These are phyloP conservation scores for Campaea margaritaria DNA, from an alignment of 2,888 invertebrate species.

Conservation along the genomic window DNA sequence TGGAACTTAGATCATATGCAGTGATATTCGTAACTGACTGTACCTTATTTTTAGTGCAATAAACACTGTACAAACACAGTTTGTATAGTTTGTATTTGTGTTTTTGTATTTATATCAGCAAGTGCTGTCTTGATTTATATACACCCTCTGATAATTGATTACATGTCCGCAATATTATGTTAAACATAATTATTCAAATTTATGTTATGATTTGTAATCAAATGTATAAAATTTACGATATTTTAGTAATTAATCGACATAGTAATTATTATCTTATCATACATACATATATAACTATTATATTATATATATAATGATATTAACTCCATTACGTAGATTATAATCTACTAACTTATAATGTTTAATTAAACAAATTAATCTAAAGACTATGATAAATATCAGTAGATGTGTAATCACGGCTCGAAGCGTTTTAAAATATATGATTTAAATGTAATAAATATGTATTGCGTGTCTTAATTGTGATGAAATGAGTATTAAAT, in stretches of 20 bases:
- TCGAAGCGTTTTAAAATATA: slow-evolving; percentile 34
- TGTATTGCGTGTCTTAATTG: slow-evolving; percentile 61
- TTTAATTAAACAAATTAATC: slow-evolving; percentile 29
- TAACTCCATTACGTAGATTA: slow-evolving; percentile 2
- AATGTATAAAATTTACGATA: not conserved
- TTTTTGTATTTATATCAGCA: too few relatives aligned
- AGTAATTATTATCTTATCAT: not conserved
- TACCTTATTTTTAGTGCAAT: too few relatives aligned
- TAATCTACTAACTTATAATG: slow-evolving; percentile 3
- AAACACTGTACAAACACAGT: too few relatives aligned
- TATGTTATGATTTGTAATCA: too few relatives aligned
- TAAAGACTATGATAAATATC: slow-evolving; percentile 42
- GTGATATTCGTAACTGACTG: too few relatives aligned
- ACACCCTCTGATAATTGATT: too few relatives aligned
- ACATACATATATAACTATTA: not conserved
- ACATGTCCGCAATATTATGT: too few relatives aligned
- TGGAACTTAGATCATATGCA: too few relatives aligned
- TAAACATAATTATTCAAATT: too few relatives aligned
- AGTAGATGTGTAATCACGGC: slow-evolving; percentile 29
- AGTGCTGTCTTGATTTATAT: too few relatives aligned
- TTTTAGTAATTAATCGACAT: not conserved
- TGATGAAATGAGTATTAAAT: slow-evolving; percentile 64
- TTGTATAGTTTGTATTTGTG: too few relatives aligned
- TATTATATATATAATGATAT: not conserved
- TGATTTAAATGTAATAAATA: slow-evolving; percentile 37